A percentile compares a stretch with the other conserved stretches of the same genome.
phyloP scores from a whole-genome alignment of 2,888 invertebrate genomes.

The Diplolepis rosae region DNA sequence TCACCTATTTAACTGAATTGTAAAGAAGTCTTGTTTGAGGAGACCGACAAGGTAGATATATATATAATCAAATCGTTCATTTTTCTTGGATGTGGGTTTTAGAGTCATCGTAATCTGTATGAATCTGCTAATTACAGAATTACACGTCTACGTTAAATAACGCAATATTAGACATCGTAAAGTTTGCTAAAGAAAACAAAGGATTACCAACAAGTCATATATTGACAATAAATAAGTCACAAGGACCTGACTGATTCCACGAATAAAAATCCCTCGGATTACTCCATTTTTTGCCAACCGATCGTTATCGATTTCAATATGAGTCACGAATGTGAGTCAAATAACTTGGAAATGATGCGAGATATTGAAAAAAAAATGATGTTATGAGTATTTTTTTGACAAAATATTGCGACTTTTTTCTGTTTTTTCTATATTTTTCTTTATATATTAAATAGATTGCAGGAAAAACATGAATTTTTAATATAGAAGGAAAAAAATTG shows the following conservation, averaged over 20 bases:
- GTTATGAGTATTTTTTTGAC: too few species aligned
- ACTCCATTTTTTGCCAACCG: background rate
- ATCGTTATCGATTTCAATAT: background rate
- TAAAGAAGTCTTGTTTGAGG: background rate
- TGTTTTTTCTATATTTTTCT: too few species aligned
- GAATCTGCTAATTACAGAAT: background rate
- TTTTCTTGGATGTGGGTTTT: background rate
- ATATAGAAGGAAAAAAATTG: too few species aligned
- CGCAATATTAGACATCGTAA: background rate
- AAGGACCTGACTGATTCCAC: background rate
- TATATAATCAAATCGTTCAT: background rate
- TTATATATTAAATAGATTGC: too few species aligned
- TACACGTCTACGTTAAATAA: background rate
- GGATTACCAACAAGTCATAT: background rate
- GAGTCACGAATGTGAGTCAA: background rate
- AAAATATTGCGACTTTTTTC: too few species aligned
- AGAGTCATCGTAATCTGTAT: background rate
- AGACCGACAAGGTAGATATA: background rate
- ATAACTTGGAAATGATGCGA: too few species aligned
- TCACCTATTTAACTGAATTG: background rate
- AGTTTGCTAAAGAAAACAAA: background rate
- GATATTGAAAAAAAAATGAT: background rate
- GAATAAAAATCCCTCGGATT: background rate
- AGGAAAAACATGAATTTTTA: too few species aligned
- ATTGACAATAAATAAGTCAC: background rate